phyloP scores from a whole-genome alignment of 1,140 invertebrate genomes.

The Parasteatoda tepidariorum region DNA sequence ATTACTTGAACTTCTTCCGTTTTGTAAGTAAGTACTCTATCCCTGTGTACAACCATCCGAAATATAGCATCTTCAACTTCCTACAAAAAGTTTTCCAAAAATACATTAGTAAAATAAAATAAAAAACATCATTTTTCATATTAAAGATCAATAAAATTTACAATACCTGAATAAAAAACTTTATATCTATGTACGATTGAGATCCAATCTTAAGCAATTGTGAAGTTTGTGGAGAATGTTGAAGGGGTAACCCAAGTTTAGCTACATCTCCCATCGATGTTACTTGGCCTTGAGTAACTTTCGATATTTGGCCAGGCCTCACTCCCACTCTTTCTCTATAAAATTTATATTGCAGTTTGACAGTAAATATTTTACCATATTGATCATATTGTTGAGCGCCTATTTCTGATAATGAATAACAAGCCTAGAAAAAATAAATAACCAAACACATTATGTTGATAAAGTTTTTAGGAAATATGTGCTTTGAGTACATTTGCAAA shows the following conservation, averaged over 20 bases:
- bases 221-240: constrained; percentile 96
- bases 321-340: constrained; percentile 98
- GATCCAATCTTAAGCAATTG: constrained; percentile 97
- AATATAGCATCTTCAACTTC: constrained; percentile 74
- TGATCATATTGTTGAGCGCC: constrained; percentile 98
- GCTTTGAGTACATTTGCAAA: too few species aligned
- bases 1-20: constrained; percentile 98
- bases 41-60: constrained; percentile 82
- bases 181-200: constrained; percentile 88
- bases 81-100: constrained; percentile 2
- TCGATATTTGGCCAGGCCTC: constrained; percentile 93
- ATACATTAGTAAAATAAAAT: background rate
- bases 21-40: constrained; percentile 92
- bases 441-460: too few species aligned
- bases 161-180: constrained; percentile 84
- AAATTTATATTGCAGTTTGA: constrained; percentile 98
- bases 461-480: too few species aligned
- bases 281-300: constrained; percentile 82
- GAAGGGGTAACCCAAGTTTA: constrained; percentile 94
- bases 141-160: background rate
- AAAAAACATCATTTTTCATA: background rate
- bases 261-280: constrained; percentile 91
- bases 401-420: constrained; percentile 71
- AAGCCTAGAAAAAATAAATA: constrained; percentile 62
- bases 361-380: constrained; percentile 98